A percentile compares a stretch with the other conserved stretches of the same genome.
Evolutionary conservation across 2,797 vertebrate genomes (phyloP).

Genomic region (Aselliscus stoliczkanus): DNA sequence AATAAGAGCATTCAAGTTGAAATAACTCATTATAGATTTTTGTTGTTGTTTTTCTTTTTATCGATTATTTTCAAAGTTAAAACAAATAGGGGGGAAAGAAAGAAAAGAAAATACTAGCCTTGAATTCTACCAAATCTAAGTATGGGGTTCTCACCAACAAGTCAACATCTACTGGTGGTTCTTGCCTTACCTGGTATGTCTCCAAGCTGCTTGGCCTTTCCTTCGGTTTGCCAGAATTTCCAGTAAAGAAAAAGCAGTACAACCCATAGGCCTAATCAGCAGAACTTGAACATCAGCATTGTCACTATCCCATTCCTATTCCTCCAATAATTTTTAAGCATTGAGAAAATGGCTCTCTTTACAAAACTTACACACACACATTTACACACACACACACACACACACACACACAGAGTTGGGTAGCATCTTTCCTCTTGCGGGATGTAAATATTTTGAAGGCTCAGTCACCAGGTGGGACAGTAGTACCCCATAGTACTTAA

Average conservation of each 20-base stretch:
- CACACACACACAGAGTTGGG: background rate
- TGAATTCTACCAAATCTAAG: conserved; percentile 7
- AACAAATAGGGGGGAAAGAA: background rate
- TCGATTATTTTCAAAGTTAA: conserved; percentile 38
- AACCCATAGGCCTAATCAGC: background rate
- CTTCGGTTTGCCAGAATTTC: background rate
- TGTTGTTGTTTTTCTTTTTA: background rate
- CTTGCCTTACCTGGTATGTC: background rate
- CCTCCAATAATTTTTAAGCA: conserved; percentile 28
- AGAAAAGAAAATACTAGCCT: conserved; percentile 11
- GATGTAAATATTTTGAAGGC: background rate
- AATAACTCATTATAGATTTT: background rate
- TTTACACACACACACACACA: background rate
- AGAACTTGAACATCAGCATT: background rate
- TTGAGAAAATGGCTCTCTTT: background rate
- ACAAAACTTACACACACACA: background rate
- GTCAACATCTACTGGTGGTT: background rate
- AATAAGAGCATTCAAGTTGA: background rate
- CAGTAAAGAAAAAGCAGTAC: background rate
- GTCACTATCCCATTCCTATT: background rate
- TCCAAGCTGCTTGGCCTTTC: background rate
- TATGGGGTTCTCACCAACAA: background rate
- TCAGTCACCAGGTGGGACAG: background rate
- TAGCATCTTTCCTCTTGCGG: background rate
- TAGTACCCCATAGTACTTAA: background rate